Base-by-base conservation (phyloP, 2,888 invertebrate species). In the Augiades crinisus region DNA sequence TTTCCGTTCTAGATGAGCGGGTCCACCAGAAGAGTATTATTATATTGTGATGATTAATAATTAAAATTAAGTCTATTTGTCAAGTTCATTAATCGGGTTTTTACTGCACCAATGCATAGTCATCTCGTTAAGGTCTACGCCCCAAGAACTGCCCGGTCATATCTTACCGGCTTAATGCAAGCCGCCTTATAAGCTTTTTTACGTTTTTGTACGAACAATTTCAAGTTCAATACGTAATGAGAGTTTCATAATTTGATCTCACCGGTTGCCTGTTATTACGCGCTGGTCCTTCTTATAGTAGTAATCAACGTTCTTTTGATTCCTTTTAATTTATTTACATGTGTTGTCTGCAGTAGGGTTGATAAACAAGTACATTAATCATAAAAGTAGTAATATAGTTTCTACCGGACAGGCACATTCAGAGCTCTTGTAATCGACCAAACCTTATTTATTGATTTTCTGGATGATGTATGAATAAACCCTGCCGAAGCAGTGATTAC, bases 241-340 rank as follows among this genome's bases (percentile, higher is more conserved):
- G 68, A 68, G 72, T 83, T 81, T 78, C 72, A 66, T 77, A 73
- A 76, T 68, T 64, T 44, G 61, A 55, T 62, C 66, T 58, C 61
- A 60, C 62, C 62, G 57, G 71, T 79, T 75, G 76, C 75, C 65
- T 67, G 72, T 75, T 78, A 75, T 81, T 81, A 81, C 72, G 68
- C 64, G 56, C 27, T 61, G 59, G 55, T 58, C 63, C 65, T 68
- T 78, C 71, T 78, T 78, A 74, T 69, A 22, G 10, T 33, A 65
- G n/a, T 73, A 72, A 68, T 68, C 63, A 65, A 67, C 68, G 63
- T 61, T 57, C 60, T 68, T 67, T 70, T 67, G 56, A 13, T 10
- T 41, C n/a, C n/a, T 47, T 47, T 40, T 41, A 49, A 49, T 49
- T 49, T 49, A 43, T 43, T 43, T 49, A 8, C 17, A 6, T 24